Percentiles rank a stretch among this genome's conserved stretches.
These are phyloP conservation scores for Rhodeus uyekii DNA, from an alignment of 2,797 vertebrate genomes.

Conservation along the genomic window DNA sequence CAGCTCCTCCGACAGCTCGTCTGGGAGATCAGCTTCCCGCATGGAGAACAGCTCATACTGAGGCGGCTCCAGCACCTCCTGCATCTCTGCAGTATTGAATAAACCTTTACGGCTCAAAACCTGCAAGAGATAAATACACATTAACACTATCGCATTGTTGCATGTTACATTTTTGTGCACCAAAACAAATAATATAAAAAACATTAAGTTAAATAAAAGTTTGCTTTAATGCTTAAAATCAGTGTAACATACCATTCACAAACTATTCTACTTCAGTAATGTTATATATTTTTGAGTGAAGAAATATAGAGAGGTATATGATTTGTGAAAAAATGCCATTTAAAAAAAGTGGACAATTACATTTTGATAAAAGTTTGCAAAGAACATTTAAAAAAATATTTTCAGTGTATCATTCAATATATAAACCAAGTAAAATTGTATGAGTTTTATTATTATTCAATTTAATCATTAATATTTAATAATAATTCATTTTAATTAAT, in stretches of 20 bases:
- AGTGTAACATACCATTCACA: too few species aligned
- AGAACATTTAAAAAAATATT: neutral
- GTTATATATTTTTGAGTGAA: neutral
- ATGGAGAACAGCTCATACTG: conserved; percentile 93
- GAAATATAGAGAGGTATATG: neutral
- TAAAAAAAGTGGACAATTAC: neutral
- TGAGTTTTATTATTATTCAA: neutral
- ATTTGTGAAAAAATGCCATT: neutral
- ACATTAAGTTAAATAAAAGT: too few species aligned
- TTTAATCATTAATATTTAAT: neutral
- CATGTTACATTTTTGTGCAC: neutral
- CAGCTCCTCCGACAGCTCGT: conserved; percentile 88
- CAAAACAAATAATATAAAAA: neutral
- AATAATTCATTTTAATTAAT: neutral
- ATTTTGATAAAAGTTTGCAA: neutral
- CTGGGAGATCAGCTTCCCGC: conserved; percentile 79
- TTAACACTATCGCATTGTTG: neutral
- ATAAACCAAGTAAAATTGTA: neutral
- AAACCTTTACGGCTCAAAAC: conserved; percentile 72
- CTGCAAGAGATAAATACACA: conserved; percentile 49
- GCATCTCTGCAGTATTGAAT: conserved; percentile 83
- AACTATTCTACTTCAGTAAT: neutral
- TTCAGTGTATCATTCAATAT: neutral
- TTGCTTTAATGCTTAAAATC: neutral
- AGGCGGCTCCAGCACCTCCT: conserved; percentile 89